These are phyloP conservation scores for Thymelicus lineola DNA, from an alignment of 2,888 invertebrate genomes.

Conservation along the genomic window DNA sequence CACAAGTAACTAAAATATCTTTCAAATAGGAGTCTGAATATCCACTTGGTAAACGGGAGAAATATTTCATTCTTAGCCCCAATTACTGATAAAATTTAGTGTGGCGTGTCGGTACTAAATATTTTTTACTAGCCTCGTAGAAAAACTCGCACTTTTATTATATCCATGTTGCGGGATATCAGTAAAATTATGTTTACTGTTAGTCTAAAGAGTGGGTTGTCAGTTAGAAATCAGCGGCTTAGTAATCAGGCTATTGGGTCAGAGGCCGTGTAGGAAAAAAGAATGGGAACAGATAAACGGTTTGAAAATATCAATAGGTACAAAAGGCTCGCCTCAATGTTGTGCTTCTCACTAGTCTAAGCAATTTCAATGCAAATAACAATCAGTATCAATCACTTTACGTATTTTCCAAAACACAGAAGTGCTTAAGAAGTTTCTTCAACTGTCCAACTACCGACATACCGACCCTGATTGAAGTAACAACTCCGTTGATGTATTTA, in stretches of 20 bases:
- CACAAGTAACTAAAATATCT: constrained; percentile 40
- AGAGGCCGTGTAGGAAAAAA: constrained; percentile 5
- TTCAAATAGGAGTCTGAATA: neutral
- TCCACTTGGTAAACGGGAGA: no score
- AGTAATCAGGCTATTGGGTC: constrained; percentile 10
- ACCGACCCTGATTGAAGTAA: no score
- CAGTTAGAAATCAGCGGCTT: constrained; percentile 8
- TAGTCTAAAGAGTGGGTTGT: constrained; percentile 3
- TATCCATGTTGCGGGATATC: neutral
- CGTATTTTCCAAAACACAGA: no score
- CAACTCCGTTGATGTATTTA: no score
- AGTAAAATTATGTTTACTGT: neutral
- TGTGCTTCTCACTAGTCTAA: no score
- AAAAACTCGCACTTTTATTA: neutral
- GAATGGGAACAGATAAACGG: constrained; percentile 7
- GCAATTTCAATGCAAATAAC: no score
- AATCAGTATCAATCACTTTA: no score
- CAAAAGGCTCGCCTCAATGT: neutral
- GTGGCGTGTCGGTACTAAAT: neutral
- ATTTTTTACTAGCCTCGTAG: neutral
- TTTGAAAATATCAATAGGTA: constrained; percentile 9
- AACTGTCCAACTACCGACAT: no score
- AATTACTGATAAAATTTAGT: constrained; percentile 1
- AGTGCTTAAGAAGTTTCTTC: no score
- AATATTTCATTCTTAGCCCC: no score